Evolutionary conservation across 2,797 vertebrate genomes (phyloP), one percentile per base, ranked within the genome.

Genomic region (Acestrorhynchus altus): DNA sequence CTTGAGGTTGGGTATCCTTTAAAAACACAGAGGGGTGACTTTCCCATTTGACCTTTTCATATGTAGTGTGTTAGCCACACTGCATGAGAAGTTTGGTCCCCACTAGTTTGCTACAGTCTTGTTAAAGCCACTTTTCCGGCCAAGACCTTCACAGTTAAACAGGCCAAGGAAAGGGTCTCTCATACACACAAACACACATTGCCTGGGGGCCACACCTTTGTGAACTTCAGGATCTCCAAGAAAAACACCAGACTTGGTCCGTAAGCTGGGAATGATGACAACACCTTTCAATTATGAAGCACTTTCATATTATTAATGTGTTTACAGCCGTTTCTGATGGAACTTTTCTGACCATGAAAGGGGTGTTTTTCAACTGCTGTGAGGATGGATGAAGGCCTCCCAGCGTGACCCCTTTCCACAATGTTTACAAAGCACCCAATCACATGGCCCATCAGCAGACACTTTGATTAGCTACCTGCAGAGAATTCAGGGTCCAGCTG

Each of bases 111-210:
- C 13, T 1, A 24, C 2, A 35, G 31, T 35, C 6, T 35, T 35
- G 31, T 35, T 35, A 35, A 35, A 35, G 31, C 31, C 22, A n/a
- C 31, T 22, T 28, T 35, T 40, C 71, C 79, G 20, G 78, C 85
- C 80, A 77, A 65, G 76, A 54, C 31, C 76, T 70, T 86, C 78
- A 86, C 78, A 83, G 74, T 35, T 22, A 61, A 72, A 40, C 26
- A 65, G 56, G 72, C 42, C 76, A 69, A 7, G 24, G 54, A 42
- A 22, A 40, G 18, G 12, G 8, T 28, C 28, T 66, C 74, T 66
- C 73, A 63, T 46, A 20, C 64, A 74, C 59, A 60, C 63, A 40
- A 20, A 69, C 57, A 57, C 24, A 56, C 35, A 15, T 28, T 22
- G 40, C 40, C 46, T 42, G 61, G 35, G 13, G 40, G 60, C n/a